Base-by-base conservation (phyloP, 2,797 vertebrate genomes). In the Columba guinea region DNA sequence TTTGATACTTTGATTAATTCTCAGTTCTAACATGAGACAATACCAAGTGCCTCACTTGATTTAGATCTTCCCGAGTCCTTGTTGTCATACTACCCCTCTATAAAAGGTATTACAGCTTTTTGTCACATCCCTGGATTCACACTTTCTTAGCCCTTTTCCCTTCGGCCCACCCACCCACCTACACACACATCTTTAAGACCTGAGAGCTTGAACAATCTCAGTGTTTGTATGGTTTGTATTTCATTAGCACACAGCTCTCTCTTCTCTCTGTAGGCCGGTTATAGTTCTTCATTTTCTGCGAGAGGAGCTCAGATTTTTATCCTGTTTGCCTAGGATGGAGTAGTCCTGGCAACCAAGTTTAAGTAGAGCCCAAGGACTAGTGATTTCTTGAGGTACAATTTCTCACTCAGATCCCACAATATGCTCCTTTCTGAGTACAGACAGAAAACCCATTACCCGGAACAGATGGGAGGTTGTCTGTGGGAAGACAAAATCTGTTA, bases 401-500 rank as follows among this genome's bases (percentile, higher is more conserved):
- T 93, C 89, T 80, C 70, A 41, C 69, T 91, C 69, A 14, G 52
- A 84, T 27, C 49, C 65, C 11, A 5, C 93, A 95, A 88, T 94
- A 94, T 91, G 91, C 73, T 96, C 83, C 84, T 35, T 56, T 84
- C 76, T 48, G 74, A 88, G 73, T 8, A 65, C 5, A 84, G 67
- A 75, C 92, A 95, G 89, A 88, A 95, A 95, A 60, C 13, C 81
- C 91, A 95, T 91, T 87, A 96, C 84, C 79, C 91, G 92, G 86
- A 97, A 88, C 96, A 97, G 94, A 96, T 94, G 95, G 95, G 67
- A 95, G n/a, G 55, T 12, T 92, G 82, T 88, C 95, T 84, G 95
- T 95, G 87, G 96, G 95, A 93, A 93, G 95, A 69, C 37, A 86
- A 95, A 97, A 97, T 75, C 94, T 97, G 96, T 73, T 83, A 18